These are phyloP conservation scores for Philereme vetulata DNA, from an alignment of 2,888 invertebrate genomes.

Conservation along the genomic window DNA sequence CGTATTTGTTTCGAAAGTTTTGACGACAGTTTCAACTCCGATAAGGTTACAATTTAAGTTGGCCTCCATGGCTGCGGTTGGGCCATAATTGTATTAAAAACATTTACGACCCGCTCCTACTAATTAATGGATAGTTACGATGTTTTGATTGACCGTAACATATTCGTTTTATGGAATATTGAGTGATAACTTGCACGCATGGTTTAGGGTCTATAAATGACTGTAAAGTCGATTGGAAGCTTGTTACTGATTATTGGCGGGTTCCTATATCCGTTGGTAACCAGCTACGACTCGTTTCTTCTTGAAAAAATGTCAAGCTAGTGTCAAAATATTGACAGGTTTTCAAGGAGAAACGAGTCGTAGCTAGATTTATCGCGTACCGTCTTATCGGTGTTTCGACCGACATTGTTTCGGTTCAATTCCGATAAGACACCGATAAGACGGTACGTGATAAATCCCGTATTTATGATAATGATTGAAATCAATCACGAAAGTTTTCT, in stretches of 20 bases:
- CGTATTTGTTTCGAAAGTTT: slow-evolving; percentile 65
- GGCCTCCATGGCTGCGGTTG: slow-evolving; percentile 37
- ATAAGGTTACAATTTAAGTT: slow-evolving; percentile 56
- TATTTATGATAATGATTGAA: too few species aligned
- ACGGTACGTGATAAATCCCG: too few species aligned
- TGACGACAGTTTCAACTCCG: slow-evolving; percentile 51
- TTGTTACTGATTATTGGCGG: slow-evolving; percentile 24
- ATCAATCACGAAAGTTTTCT: too few species aligned
- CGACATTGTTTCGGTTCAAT: too few species aligned
- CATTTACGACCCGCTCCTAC: slow-evolving; percentile 34
- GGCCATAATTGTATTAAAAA: slow-evolving; percentile 39
- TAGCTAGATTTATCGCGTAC: too few species aligned
- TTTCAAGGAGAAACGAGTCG: too few species aligned
- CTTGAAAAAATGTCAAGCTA: too few species aligned
- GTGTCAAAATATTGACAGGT: too few species aligned
- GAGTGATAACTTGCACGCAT: slow-evolving; percentile 32
- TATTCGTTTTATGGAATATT: slow-evolving; percentile 44
- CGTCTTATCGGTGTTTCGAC: too few species aligned
- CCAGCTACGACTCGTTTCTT: too few species aligned
- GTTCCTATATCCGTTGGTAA: too few species aligned
- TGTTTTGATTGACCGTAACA: slow-evolving; percentile 49
- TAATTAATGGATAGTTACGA: slow-evolving; percentile 43
- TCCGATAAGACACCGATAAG: too few species aligned
- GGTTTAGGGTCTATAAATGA: slow-evolving; percentile 24
- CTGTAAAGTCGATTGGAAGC: slow-evolving; percentile 28